Evolutionary conservation across 2,888 invertebrate genomes (phyloP).

Genomic region (Amorpha juglandis): DNA sequence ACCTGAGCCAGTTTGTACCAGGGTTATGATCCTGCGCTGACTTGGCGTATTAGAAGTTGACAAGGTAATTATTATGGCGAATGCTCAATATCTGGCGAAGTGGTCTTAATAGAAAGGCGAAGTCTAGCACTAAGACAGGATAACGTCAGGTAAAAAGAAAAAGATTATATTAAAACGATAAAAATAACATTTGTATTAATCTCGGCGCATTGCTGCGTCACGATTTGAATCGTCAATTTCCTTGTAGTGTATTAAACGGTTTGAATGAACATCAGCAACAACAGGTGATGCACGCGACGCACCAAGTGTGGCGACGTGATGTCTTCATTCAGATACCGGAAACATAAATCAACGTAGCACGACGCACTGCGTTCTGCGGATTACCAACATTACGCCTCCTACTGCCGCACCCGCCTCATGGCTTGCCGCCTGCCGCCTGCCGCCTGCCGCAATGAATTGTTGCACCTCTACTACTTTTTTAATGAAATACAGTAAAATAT

Average conservation of each 20-base stretch:
- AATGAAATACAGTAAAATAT: slow-evolving; percentile 3
- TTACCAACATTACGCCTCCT: slow-evolving; percentile 38
- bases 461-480: slow-evolving; percentile 40
- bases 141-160: no score
- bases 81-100: no score
- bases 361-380: slow-evolving; percentile 53
- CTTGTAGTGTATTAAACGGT: slow-evolving; percentile 33
- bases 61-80: no score
- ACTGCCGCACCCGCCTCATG: not conserved
- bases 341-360: slow-evolving; percentile 74
- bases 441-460: slow-evolving; percentile 23
- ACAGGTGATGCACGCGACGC: slow-evolving; percentile 48
- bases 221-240: slow-evolving; percentile 13
- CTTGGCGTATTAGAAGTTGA: no score
- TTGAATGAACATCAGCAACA: slow-evolving; percentile 68
- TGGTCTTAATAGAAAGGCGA: no score
- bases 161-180: no score
- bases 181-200: not conserved
- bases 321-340: slow-evolving; percentile 77
- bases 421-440: not conserved
- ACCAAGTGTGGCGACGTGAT: slow-evolving; percentile 71
- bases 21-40: no score
- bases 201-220: not conserved
- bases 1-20: no score
- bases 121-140: no score